phyloP scores from a whole-genome alignment of 2,888 invertebrate species.

The Pyrochroa serraticornis region DNA sequence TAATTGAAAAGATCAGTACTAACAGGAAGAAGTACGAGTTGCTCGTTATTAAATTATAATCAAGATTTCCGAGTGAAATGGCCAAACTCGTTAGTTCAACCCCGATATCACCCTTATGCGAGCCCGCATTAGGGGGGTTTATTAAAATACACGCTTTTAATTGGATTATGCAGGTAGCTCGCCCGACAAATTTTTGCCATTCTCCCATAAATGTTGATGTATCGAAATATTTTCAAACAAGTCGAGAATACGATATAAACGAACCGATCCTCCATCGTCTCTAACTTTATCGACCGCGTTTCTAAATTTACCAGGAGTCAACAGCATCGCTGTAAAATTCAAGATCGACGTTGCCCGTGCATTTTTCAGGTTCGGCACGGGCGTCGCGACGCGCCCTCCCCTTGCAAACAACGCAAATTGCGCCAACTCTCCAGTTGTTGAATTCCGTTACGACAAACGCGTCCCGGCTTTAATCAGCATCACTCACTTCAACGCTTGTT shows the following conservation, averaged over 20 bases:
- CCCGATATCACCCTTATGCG: constrained; percentile 2
- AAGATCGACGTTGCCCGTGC: constrained; percentile 10
- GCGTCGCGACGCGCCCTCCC: too few species aligned
- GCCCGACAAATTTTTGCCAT: too few species aligned
- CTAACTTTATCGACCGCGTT: constrained; percentile 29
- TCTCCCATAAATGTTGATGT: too few species aligned
- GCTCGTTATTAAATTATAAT: constrained; percentile 18
- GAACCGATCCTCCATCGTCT: constrained; percentile 23
- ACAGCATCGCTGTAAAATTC: constrained; percentile 24
- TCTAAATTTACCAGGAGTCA: constrained; percentile 29
- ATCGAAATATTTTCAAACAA: not conserved
- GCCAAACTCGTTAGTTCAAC: constrained; percentile 12
- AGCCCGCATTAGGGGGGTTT: not conserved
- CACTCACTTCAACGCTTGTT: too few species aligned
- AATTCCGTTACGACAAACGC: too few species aligned
- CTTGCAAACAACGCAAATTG: too few species aligned
- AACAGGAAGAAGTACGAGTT: constrained; percentile 2
- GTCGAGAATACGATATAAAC: constrained; percentile 20
- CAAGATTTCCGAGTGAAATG: constrained; percentile 14
- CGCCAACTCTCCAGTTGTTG: too few species aligned
- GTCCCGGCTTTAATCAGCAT: too few species aligned
- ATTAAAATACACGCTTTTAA: constrained; percentile 1
- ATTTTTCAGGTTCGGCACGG: too few species aligned
- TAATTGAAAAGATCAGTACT: constrained; percentile 14
- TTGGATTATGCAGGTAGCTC: too few species aligned